Evolutionary conservation across 2,797 vertebrate species (phyloP), one percentile per base, ranked within the genome.

Genomic region (Semotilus atromaculatus): DNA sequence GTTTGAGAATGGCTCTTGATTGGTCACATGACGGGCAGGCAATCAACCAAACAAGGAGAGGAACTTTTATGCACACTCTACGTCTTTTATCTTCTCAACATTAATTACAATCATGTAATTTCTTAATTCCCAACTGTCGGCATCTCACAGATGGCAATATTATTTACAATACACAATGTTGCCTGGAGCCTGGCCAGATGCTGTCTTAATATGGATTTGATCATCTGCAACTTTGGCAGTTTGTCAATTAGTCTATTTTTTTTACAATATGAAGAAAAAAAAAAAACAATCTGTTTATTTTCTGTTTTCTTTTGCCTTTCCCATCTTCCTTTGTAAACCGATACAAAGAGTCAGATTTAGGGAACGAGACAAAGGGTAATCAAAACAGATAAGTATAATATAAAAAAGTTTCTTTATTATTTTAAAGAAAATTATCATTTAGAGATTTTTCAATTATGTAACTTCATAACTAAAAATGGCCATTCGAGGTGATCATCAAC

Each of bases 121-220:
- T 88, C 87, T 88, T 89, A 89, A 90, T 90, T 76, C 87, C 90
- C 90, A 90, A 90, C 92, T 92, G 93, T 66, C 92, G 81, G 88
- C 81, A 88, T 89, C 90, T 92, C 92, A 89, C 95, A 95, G 94
- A 94, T 94, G 94, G 94, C 87, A 79, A 87, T 79, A 93, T 94
- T 91, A 92, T 93, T 95, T 91, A 94, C 87, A 91, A 88, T 78
- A 76, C 90, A 90, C 87, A 90, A 91, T 89, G 91, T 87, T 82
- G 81, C 87, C 90, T 94, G 94, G 92, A 94, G 88, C 86, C 45
- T 40, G 31, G 93, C 94, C 94, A 94, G 89, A 89, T 89, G 90
- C 89, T 58, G 83, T 81, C 91, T 90, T 93, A 92, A 95, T 89
- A 91, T 78, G 82, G 90, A 85, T 91, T 91, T 92, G 90, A 94